Percentiles rank a stretch among this genome's conserved stretches.
phyloP scores from a whole-genome alignment of 2,797 vertebrate species.

The Siniperca scherzeri region DNA sequence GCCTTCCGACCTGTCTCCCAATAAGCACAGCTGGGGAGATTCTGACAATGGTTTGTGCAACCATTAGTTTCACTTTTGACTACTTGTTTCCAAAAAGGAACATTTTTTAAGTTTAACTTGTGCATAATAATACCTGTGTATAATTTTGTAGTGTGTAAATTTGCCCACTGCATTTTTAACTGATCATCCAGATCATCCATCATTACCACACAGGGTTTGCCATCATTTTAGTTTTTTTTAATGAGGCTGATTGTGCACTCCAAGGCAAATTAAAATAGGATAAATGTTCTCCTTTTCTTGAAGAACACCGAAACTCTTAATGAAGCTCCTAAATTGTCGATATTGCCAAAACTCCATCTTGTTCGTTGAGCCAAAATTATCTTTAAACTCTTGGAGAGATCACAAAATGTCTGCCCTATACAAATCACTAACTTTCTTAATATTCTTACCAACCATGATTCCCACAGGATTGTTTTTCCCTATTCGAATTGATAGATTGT shows the following conservation, averaged over 20 bases:
- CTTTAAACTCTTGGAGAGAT: background rate
- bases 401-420: background rate
- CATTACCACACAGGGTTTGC: too few relatives aligned
- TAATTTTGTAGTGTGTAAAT: too few relatives aligned
- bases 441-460: slow-evolving; percentile 1
- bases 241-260: background rate
- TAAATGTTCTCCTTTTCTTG: background rate
- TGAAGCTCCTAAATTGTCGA: background rate
- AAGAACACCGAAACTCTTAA: background rate
- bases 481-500: background rate
- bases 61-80: too few relatives aligned
- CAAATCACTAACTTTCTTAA: background rate
- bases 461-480: background rate
- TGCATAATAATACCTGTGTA: too few relatives aligned
- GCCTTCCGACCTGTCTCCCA: too few relatives aligned
- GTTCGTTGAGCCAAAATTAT: background rate
- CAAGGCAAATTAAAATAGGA: background rate
- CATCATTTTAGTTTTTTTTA: too few relatives aligned
- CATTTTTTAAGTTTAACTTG: too few relatives aligned
- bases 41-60: too few relatives aligned
- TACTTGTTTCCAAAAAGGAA: too few relatives aligned
- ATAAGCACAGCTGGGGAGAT: too few relatives aligned
- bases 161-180: too few relatives aligned
- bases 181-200: too few relatives aligned
- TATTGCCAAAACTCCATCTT: background rate